Percentiles rank a stretch among this genome's conserved stretches.
These are phyloP conservation scores for Caenorhabditis brenneri DNA, from an alignment of 1,140 invertebrate species.

Conservation along the genomic window DNA sequence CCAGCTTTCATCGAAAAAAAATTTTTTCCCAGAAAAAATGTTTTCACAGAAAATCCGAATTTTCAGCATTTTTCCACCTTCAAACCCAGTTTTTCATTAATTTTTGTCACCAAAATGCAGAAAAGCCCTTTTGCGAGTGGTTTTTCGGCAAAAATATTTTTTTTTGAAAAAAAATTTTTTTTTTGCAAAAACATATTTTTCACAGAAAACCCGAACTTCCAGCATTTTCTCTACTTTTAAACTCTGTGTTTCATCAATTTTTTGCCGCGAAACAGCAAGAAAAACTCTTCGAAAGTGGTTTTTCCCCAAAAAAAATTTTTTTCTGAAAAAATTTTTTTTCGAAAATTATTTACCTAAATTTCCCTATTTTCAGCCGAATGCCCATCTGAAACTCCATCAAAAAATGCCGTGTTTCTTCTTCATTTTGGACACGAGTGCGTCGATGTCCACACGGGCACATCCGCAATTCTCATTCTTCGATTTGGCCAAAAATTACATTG, in stretches of 20 bases:
- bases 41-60: neutral
- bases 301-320: too few species aligned
- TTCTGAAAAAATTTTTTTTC: too few species aligned
- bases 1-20: neutral
- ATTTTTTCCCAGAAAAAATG: neutral
- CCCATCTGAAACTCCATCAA: neutral
- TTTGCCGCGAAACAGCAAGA: too few species aligned
- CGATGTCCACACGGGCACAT: slow-evolving; percentile 17
- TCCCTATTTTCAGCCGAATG: neutral
- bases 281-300: too few species aligned
- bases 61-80: neutral
- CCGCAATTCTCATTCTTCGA: slow-evolving; percentile 28
- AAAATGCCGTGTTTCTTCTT: slow-evolving; percentile 22
- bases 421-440: neutral
- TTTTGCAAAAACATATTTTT: neutral
- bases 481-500: neutral
- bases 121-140: neutral
- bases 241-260: too few species aligned
- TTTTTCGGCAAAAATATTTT: neutral
- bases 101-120: too few species aligned
- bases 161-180: neutral
- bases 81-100: neutral
- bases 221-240: too few species aligned
- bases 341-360: neutral
- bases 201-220: too few species aligned